Conservation (phyloP, 2,888 invertebrate genomes). For the Laspeyria flexula region DNA sequence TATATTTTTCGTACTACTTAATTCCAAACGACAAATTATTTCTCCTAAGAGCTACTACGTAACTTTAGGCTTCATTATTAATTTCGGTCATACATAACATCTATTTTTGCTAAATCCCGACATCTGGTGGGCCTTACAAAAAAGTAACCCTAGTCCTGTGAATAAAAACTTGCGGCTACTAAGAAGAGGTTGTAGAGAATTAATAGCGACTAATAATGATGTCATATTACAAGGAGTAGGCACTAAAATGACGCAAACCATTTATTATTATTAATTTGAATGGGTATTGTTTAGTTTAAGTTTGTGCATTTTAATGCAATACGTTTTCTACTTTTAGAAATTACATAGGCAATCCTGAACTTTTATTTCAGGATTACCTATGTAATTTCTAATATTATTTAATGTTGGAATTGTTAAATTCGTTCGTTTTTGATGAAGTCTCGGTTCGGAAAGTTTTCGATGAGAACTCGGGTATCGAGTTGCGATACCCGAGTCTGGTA, state of each 20-base stretch:
- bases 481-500: conserved; percentile 79
- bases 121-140: conserved; percentile 30
- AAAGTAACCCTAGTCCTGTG: conserved; percentile 21
- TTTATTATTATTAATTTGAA: background rate
- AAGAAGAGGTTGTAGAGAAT: conserved; percentile 48
- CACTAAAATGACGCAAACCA: conserved; percentile 49
- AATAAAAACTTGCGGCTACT: conserved; percentile 37
- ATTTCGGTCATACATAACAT: conserved; percentile 4
- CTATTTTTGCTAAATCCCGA: conserved; percentile 18
- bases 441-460: no score
- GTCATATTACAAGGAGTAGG: conserved; percentile 32
- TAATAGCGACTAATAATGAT: conserved; percentile 71
- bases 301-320: no score
- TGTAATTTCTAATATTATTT: no score
- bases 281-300: no score
- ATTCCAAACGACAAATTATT: conserved; percentile 2
- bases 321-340: no score
- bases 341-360: no score
- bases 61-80: background rate
- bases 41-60: background rate
- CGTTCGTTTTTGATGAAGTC: conserved; percentile 73
- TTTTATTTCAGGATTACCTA: no score
- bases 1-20: background rate
- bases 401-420: conserved; percentile 90
- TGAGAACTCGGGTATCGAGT: no score